Base-by-base conservation (phyloP, 2,888 invertebrate species). In the Apomyelois bistriatella region DNA sequence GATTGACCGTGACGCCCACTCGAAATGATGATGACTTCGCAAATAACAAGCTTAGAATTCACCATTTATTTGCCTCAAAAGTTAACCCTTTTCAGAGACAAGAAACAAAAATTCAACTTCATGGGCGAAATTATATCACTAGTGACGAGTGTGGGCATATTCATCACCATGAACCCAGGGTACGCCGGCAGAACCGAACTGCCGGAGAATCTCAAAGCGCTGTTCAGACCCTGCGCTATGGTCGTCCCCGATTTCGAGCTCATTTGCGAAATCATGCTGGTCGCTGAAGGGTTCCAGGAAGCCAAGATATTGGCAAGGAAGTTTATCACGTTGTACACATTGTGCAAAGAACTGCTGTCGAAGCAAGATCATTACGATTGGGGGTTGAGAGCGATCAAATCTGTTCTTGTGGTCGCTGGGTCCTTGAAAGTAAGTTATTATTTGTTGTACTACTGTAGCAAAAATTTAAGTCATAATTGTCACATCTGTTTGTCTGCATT, bases 361-460 rank as follows among this genome's bases (percentile, higher is more conserved):
- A 98, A 98, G 77, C 96, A 98, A 88, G 98, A 99, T 86, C 99
- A 99, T 82, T 99, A 99, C 73, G 98, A 99, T 85, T 98, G 98
- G 98, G 99, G 99, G 16, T 85, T 99, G 52, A 91, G 99, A 67
- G 98, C 98, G 53, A 98, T 99, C 61, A 99, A 99, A 81, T 98
- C 98, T 0, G 98, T 99, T 7, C 87, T 99, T 22, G 98, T 98
- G 0, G 98, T 99, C 8, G 99, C 98, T 54, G 98, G 98, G 35
- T 97, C 98, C 12, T 90, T 99, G 43, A 98, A 98, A 93, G 97
- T 96, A 90, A 75, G 57, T 60, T 42, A 37, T 47, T 53, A 9
- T 3, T 22, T 22, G 5, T 22, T 22, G 22, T 22, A 22, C 22
- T 22, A 22, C n/a, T n/a, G n/a, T n/a, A n/a, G n/a, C n/a, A n/a